Percentiles rank a stretch among this genome's conserved stretches.
phyloP scores from a whole-genome alignment of 64 coral and sea anemone genomes.

The Porites australiensis region DNA sequence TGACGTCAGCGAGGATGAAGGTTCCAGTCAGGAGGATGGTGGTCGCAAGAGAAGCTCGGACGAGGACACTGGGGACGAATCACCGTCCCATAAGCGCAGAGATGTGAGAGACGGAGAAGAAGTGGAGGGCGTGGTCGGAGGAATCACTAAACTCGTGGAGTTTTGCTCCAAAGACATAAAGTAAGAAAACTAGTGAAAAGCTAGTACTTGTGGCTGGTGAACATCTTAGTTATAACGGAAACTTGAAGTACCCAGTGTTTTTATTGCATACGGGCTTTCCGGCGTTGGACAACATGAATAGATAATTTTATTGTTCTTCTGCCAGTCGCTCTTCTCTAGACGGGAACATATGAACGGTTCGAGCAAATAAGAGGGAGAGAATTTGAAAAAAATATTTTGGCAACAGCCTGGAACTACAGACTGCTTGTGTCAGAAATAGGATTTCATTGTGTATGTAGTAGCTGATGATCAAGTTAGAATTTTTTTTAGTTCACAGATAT shows the following conservation, averaged over 20 bases:
- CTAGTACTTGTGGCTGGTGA: no score
- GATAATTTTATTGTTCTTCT: no score
- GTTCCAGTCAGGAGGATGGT: slow-evolving; percentile 31
- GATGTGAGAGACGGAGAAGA: slow-evolving; percentile 65
- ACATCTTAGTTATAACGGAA: background rate
- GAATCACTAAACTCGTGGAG: slow-evolving; percentile 98
- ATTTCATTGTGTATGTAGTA: no score
- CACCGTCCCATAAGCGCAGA: slow-evolving; percentile 65
- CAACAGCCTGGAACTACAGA: no score
- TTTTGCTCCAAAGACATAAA: slow-evolving; percentile 99
- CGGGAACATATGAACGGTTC: no score
- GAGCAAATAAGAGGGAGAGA: no score
- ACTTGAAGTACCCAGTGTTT: background rate
- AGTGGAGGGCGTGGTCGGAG: slow-evolving; percentile 76
- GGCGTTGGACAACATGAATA: no score
- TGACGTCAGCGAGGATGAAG: slow-evolving; percentile 49
- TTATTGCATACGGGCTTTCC: background rate
- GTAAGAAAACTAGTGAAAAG: slow-evolving; percentile 57
- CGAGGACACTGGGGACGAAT: slow-evolving; percentile 70
- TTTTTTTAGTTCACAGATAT: no score
- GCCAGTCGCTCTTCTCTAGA: no score
- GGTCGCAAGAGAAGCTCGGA: slow-evolving; percentile 60
- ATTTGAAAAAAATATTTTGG: no score
- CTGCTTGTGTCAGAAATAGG: no score
- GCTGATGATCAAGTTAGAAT: no score